These are phyloP conservation scores for Typhlichthys subterraneus DNA, from an alignment of 2,797 vertebrate genomes.

Conservation along the genomic window DNA sequence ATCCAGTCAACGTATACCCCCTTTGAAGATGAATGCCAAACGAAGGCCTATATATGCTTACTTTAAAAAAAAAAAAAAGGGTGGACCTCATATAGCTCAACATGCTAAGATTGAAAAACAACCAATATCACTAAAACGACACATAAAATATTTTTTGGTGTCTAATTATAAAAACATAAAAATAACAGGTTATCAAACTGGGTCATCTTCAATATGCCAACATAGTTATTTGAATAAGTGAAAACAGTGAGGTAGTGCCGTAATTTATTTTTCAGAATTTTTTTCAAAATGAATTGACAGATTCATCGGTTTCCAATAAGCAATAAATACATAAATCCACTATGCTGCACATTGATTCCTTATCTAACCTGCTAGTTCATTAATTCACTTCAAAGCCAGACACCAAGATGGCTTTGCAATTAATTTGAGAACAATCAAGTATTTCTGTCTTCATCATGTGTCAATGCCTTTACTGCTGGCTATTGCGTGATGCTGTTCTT, in stretches of 20 bases:
- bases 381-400: neutral
- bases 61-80: constrained; percentile 23
- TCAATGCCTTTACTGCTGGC: neutral
- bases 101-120: too few species aligned
- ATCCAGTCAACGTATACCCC: constrained; percentile 29
- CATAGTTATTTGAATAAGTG: neutral
- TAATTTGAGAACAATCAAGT: neutral
- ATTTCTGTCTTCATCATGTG: constrained; percentile 5
- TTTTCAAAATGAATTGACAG: neutral
- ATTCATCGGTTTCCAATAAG: neutral
- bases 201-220: neutral
- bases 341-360: neutral
- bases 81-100: constrained; percentile 5
- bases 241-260: neutral
- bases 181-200: neutral
- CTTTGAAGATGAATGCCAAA: constrained; percentile 27
- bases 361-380: neutral
- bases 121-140: constrained; percentile 25
- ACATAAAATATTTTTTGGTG: too few species aligned
- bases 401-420: neutral
- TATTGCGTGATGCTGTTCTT: neutral
- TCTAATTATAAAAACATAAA: neutral
- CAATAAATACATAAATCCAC: neutral
- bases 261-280: neutral
- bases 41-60: constrained; percentile 13